These are phyloP conservation scores for Chaetophractus vellerosus DNA, from an alignment of 2,797 vertebrate genomes.

Conservation along the genomic window DNA sequence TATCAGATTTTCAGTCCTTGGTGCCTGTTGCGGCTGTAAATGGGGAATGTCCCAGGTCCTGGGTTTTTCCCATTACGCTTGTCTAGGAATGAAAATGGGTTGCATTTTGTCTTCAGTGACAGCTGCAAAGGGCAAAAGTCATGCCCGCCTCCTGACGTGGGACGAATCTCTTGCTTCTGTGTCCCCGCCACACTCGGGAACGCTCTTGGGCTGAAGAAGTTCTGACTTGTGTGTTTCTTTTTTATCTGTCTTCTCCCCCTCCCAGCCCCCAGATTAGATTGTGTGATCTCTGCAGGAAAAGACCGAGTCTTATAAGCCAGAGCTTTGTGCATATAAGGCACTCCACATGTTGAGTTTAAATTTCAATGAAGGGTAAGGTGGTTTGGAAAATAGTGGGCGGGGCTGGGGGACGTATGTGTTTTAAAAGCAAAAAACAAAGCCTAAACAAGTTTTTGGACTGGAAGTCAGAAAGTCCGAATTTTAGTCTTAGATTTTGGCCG, in stretches of 20 bases:
- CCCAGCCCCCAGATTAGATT: neutral
- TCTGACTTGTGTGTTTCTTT: neutral
- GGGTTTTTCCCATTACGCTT: neutral
- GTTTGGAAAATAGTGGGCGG: neutral
- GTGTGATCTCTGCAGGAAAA: neutral
- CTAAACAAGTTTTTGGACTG: neutral
- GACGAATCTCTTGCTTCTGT: neutral
- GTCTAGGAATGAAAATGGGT: neutral
- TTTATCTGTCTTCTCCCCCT: neutral
- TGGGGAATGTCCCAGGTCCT: accelerated
- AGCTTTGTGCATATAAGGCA: neutral
- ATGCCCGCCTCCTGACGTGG: accelerated
- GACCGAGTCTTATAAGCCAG: neutral
- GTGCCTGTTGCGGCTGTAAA: neutral
- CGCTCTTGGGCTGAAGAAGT: neutral
- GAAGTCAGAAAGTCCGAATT: neutral
- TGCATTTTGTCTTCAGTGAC: neutral
- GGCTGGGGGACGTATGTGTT: neutral
- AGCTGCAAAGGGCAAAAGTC: neutral
- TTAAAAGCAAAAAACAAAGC: neutral
- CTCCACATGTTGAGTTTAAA: neutral
- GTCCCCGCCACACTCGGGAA: accelerated
- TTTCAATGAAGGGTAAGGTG: neutral
- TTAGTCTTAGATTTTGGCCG: neutral
- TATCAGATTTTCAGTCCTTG: neutral